Conservation (phyloP, 2,113 vertebrate species). For the Colaptes auratus region DNA sequence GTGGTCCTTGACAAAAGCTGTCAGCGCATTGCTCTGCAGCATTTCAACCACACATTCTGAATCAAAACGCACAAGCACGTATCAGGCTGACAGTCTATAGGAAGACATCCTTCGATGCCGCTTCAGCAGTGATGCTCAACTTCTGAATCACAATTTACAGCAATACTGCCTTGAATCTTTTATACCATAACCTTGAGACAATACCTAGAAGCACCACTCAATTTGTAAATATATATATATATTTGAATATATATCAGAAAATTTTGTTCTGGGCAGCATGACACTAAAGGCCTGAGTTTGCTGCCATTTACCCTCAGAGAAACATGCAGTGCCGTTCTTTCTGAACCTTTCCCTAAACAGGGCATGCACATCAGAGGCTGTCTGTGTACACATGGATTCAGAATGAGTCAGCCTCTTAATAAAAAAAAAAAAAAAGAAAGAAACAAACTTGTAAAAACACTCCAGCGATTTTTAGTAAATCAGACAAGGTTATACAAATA, state of each 20-base stretch:
- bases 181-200: neutral
- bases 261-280: neutral
- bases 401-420: conserved; percentile 21
- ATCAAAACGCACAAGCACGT: neutral
- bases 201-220: neutral
- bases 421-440: conserved; percentile 39
- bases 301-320: neutral
- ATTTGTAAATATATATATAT: neutral
- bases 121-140: neutral
- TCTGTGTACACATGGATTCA: neutral
- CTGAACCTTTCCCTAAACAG: neutral
- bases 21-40: neutral
- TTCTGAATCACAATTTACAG: neutral
- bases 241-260: neutral
- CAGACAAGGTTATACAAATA: conserved; percentile 65
- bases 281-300: neutral
- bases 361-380: neutral
- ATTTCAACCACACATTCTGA: neutral
- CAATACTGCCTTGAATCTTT: neutral
- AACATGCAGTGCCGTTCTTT: neutral
- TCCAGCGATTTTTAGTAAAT: conserved; percentile 44
- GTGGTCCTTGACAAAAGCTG: neutral
- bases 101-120: neutral
- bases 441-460: conserved; percentile 53
- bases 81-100: neutral